A percentile compares a stretch with the other conserved stretches of the same genome.
Evolutionary conservation across 2,888 invertebrate genomes (phyloP).

Genomic region (Strigamia maritima): DNA sequence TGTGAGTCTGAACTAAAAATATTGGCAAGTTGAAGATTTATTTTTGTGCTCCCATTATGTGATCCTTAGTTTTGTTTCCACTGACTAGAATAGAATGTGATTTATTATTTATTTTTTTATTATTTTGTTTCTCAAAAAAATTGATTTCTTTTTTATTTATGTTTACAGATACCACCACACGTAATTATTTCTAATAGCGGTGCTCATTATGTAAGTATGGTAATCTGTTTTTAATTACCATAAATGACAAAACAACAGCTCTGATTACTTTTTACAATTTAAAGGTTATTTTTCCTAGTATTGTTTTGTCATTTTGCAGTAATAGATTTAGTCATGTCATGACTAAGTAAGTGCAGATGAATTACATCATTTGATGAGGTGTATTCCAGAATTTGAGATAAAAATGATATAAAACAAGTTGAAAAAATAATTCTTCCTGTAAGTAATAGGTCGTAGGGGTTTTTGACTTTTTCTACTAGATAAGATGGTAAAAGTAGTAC

Average conservation of each 20-base stretch:
- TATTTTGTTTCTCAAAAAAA: background rate
- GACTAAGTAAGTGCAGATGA: background rate
- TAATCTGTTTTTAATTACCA: background rate
- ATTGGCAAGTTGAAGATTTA: no score
- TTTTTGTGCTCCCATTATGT: no score
- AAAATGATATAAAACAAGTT: background rate
- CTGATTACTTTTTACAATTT: no score
- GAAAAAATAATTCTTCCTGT: background rate
- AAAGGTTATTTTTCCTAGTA: background rate
- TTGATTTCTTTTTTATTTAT: background rate
- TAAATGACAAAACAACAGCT: background rate
- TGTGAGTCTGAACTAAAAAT: no score
- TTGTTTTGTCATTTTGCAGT: no score
- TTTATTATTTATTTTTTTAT: background rate
- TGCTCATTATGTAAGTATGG: background rate
- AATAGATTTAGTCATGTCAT: no score
- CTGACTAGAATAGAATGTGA: no score
- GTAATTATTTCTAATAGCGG: background rate
- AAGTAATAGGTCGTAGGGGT: background rate
- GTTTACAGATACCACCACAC: slow-evolving; percentile 7
- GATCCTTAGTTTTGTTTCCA: no score
- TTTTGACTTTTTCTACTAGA: background rate
- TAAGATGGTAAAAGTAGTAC: background rate
- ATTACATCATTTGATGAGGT: background rate
- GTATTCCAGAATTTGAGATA: background rate